A percentile compares a stretch with the other conserved stretches of the same genome.
phyloP scores from a whole-genome alignment of 2,888 invertebrate genomes.

The Polyommatus icarus region DNA sequence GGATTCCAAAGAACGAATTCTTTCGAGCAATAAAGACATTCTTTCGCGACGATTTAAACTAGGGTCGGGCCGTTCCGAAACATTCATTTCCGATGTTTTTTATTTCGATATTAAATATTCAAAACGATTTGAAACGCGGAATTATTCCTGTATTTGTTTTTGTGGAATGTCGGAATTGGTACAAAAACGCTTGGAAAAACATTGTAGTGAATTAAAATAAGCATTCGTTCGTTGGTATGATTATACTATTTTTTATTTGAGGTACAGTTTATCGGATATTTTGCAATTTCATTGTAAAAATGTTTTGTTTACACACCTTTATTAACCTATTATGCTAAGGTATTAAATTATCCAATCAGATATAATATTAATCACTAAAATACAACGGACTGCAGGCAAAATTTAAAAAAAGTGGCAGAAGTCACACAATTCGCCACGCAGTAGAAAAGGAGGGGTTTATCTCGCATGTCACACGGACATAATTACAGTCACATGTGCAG shows the following conservation, averaged over 20 bases:
- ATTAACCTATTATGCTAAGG: too few species aligned
- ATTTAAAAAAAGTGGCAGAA: too few species aligned
- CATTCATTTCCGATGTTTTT: conserved; percentile 23
- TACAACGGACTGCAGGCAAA: too few species aligned
- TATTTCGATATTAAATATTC: conserved; percentile 23
- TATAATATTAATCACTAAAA: too few species aligned
- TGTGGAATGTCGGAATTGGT: neutral
- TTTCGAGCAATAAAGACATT: conserved; percentile 68
- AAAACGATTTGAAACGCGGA: neutral
- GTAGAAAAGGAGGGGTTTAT: too few species aligned
- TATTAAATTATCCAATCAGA: too few species aligned
- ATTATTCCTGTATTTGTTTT: conserved; percentile 4
- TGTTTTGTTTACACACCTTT: neutral
- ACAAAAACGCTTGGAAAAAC: neutral
- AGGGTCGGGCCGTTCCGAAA: conserved; percentile 17
- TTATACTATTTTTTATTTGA: neutral
- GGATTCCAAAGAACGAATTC: conserved; percentile 60
- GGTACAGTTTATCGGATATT: neutral
- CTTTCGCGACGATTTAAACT: conserved; percentile 46
- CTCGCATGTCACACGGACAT: too few species aligned
- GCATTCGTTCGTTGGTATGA: neutral
- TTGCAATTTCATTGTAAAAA: conserved; percentile 5
- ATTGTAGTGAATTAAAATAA: neutral
- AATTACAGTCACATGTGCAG: too few species aligned
- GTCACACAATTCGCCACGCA: too few species aligned